phyloP scores from a whole-genome alignment of 2,113 vertebrate genomes.

The Hippopotamus amphibius region DNA sequence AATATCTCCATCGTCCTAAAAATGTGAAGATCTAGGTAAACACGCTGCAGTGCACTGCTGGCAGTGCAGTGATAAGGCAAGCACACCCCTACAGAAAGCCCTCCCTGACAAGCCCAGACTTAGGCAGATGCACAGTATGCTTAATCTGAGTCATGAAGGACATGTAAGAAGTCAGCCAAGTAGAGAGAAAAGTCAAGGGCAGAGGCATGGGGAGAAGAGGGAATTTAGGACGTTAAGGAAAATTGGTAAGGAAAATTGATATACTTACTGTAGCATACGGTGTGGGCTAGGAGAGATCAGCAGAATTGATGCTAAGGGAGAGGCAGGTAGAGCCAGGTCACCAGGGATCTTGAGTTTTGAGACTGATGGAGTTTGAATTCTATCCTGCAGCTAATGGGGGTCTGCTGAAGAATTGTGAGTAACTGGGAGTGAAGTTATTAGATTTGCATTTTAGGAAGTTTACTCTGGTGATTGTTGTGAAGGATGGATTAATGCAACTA shows the following conservation, averaged over 20 bases:
- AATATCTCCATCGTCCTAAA: neutral
- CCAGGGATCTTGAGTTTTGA: constrained; percentile 9
- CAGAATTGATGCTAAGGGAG: neutral
- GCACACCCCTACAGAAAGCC: neutral
- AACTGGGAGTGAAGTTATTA: neutral
- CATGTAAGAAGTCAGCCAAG: neutral
- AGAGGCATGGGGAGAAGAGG: neutral
- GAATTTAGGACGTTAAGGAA: neutral
- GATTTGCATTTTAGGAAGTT: constrained; percentile 17
- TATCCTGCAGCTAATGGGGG: neutral
- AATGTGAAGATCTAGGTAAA: neutral
- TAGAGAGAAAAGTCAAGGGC: neutral
- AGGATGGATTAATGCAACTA: neutral
- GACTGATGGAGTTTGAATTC: neutral
- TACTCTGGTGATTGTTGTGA: neutral
- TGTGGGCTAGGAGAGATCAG: neutral
- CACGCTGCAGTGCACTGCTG: neutral
- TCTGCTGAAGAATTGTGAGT: neutral
- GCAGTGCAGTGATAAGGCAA: too few species aligned
- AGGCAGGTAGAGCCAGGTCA: neutral
- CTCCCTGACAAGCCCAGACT: neutral
- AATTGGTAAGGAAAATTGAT: neutral
- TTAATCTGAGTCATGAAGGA: neutral
- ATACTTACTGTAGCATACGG: neutral
- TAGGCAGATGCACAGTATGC: neutral